A percentile compares a stretch with the other conserved stretches of the same genome.
Evolutionary conservation across 2,888 invertebrate genomes (phyloP).

Genomic region (Rutpela maculata): DNA sequence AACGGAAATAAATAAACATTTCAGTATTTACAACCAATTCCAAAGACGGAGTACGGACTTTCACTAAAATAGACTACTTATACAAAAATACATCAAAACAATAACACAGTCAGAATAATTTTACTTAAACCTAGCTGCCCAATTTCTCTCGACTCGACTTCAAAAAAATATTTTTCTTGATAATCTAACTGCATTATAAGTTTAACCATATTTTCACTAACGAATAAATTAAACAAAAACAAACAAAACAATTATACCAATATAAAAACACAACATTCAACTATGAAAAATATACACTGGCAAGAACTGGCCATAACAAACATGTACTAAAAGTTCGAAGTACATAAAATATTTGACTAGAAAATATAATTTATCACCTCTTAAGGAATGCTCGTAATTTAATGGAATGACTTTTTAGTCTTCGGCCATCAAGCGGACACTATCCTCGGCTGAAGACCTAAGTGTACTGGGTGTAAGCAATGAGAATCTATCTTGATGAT

Average conservation of each 20-base stretch:
- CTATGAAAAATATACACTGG: conserved; percentile 28
- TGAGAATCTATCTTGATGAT: conserved; percentile 75
- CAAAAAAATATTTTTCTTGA: neutral
- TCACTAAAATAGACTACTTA: neutral
- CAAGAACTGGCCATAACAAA: conserved; percentile 34
- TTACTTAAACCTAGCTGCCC: neutral
- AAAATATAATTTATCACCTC: conserved; percentile 42
- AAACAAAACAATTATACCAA: neutral
- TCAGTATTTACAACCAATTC: neutral
- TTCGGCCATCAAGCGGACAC: conserved; percentile 74
- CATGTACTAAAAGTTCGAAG: conserved; percentile 34
- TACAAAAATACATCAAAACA: neutral
- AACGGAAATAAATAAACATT: neutral
- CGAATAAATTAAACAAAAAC: neutral
- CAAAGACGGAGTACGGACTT: neutral
- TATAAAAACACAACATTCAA: conserved; percentile 6
- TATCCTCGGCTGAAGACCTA: conserved; percentile 76
- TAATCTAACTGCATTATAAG: neutral
- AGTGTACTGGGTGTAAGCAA: conserved; percentile 76
- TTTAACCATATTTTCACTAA: neutral
- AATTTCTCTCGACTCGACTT: neutral
- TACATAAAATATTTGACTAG: conserved; percentile 42
- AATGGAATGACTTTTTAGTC: conserved; percentile 61
- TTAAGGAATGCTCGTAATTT: conserved; percentile 38
- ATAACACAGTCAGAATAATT: neutral